Evolutionary conservation across 1,140 invertebrate genomes (phyloP), one percentile per base, ranked within the genome.

Genomic region (Brachionus rubens): DNA sequence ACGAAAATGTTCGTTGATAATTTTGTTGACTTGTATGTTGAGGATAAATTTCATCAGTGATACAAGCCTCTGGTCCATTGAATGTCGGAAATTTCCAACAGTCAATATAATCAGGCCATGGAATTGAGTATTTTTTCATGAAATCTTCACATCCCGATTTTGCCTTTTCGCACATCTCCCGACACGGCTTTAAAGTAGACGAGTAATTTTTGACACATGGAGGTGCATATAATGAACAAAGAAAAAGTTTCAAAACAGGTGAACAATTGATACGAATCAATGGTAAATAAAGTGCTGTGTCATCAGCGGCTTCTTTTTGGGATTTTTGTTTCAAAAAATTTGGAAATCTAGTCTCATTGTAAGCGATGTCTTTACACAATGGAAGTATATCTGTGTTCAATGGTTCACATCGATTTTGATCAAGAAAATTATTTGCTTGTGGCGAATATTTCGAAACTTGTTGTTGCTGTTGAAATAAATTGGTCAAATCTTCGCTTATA

Each of bases 201-300:
- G 24, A 47, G 33, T 43, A 54, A 40, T 41, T 75, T 46, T 46
- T 92, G 0, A 93, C 96, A 82, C 96, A 99, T 0, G 98, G 91
- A 0, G 97, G 96, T 4, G 91, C 92, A 83, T 94, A 99, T 62
- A 99, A 88, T 0, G 93, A 91, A 86, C 97, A 99, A 19, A 99
- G 85, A 82, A 99, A 99, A 77, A 98, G 91, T 82, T 94, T 91
- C 33, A 98, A 85, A 83, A 98, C 92, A 0, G 91, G 89, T 78
- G 93, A 96, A 83, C 96, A 99, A 79, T 94, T 90, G 3, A 97
- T 90, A 86, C 98, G 97, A 1, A 98, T 91, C n/a, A 99, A 85
- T 2, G 96, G 93, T 75, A 91, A 91, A 82, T 93, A 98, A 81
- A 94, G 91, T 82, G 96, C 91, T 0, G 98, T 90, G 80, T 97